These are phyloP conservation scores for Barypeithes pellucidus DNA, from an alignment of 2,888 invertebrate genomes.

Conservation along the genomic window DNA sequence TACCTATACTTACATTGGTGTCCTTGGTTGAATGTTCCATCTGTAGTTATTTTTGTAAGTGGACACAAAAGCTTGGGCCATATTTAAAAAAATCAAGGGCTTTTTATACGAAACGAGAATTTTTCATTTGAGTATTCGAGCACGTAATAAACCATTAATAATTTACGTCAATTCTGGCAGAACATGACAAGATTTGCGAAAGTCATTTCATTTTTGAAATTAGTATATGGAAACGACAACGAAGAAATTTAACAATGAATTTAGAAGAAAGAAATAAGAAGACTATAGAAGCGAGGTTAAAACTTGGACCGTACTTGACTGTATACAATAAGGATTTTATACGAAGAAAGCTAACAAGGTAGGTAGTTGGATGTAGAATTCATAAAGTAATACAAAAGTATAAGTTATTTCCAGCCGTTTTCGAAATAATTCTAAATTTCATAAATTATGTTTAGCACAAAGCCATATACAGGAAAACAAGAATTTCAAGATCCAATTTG, in stretches of 20 bases:
- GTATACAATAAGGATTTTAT: conserved; percentile 56
- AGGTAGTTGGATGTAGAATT: background rate
- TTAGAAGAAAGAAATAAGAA: conserved; percentile 27
- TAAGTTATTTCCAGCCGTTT: no score
- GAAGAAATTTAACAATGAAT: conserved; percentile 15
- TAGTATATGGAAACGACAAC: background rate
- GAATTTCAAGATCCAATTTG: conserved; percentile 59
- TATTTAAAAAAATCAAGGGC: conserved; percentile 35
- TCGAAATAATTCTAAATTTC: no score
- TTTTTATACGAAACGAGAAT: background rate
- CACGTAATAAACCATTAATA: background rate
- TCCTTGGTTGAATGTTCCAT: conserved; percentile 48
- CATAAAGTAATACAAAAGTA: background rate
- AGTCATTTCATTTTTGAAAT: background rate
- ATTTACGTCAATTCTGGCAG: background rate
- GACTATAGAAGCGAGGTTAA: conserved; percentile 11
- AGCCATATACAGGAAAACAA: conserved; percentile 38
- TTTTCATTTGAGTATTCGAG: background rate
- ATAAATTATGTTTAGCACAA: conserved; percentile 15
- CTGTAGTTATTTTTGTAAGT: conserved; percentile 55
- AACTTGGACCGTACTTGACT: conserved; percentile 54
- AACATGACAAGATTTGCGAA: background rate
- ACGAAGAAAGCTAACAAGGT: conserved; percentile 43
- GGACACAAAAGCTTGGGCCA: conserved; percentile 58
- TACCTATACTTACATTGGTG: conserved; percentile 48